Percentiles rank a stretch among this genome's conserved stretches.
These are phyloP conservation scores for Leptonema lineaticorne DNA, from an alignment of 1,140 invertebrate genomes.

Conservation along the genomic window DNA sequence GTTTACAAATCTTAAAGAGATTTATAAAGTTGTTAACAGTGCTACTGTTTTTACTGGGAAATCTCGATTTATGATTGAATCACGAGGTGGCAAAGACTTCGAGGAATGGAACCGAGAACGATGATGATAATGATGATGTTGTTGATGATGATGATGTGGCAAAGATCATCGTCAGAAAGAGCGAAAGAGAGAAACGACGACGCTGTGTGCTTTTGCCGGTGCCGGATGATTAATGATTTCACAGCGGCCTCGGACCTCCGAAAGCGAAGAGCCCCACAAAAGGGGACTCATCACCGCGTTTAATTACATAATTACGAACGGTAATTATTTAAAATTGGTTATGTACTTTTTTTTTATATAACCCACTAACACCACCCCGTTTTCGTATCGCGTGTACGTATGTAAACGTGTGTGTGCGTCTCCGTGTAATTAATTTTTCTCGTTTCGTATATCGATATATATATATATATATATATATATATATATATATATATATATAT, in stretches of 20 bases:
- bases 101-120: not conserved
- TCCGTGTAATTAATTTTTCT: too few relatives aligned
- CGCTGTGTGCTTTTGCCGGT: not conserved
- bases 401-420: too few relatives aligned
- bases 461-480: too few relatives aligned
- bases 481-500: too few relatives aligned
- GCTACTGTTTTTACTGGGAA: too few relatives aligned
- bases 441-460: too few relatives aligned
- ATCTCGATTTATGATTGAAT: not conserved
- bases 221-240: conserved; percentile 30
- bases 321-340: conserved; percentile 28
- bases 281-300: conserved; percentile 30
- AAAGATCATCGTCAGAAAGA: conserved; percentile 17
- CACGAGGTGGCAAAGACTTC: not conserved
- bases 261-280: conserved; percentile 5
- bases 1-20: not conserved
- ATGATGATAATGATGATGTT: not conserved
- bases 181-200: not conserved
- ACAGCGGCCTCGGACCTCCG: conserved; percentile 19
- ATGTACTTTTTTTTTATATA: not conserved
- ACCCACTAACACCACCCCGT: too few relatives aligned
- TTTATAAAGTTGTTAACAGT: too few relatives aligned
- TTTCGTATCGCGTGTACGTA: too few relatives aligned
- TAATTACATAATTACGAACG: conserved; percentile 28
- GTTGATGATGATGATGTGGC: conserved; percentile 19